These are phyloP conservation scores for Cyanoramphus novaezelandiae DNA, from an alignment of 2,113 vertebrate species.

Conservation along the genomic window DNA sequence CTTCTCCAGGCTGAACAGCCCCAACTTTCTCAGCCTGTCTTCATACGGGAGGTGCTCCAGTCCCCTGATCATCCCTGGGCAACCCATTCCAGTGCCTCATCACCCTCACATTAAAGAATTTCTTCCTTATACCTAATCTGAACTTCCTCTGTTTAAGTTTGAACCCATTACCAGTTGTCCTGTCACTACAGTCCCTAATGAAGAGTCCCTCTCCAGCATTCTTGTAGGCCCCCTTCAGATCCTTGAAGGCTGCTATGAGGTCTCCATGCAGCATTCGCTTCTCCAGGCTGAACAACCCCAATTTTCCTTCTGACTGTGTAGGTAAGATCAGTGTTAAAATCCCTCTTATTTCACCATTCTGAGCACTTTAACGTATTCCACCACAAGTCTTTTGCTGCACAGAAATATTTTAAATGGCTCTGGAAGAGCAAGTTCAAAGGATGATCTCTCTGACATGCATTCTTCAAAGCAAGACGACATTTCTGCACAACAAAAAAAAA, in stretches of 20 bases:
- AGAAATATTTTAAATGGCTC: slow-evolving; percentile 21
- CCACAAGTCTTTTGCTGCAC: not conserved
- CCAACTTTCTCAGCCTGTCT: no score
- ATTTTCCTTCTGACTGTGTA: not conserved
- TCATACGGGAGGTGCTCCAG: no score
- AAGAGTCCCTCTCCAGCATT: not conserved
- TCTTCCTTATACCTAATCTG: not conserved
- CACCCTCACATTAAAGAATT: not conserved
- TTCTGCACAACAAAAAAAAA: not conserved
- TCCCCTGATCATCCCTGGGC: no score
- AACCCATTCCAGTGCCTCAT: not conserved
- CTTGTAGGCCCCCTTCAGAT: not conserved
- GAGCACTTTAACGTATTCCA: not conserved
- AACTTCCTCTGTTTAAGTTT: not conserved
- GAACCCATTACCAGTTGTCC: not conserved
- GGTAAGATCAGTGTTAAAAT: not conserved
- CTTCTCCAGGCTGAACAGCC: no score
- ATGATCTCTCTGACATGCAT: slow-evolving; percentile 1
- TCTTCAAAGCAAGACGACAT: slow-evolving; percentile 33
- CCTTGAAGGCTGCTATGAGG: not conserved
- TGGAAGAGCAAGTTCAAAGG: slow-evolving; percentile 27
- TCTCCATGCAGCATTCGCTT: not conserved
- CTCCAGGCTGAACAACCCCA: not conserved
- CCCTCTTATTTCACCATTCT: not conserved
- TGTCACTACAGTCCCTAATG: not conserved